Evolutionary conservation across 2,888 invertebrate genomes (phyloP).

Genomic region (Nycteola revayana): DNA sequence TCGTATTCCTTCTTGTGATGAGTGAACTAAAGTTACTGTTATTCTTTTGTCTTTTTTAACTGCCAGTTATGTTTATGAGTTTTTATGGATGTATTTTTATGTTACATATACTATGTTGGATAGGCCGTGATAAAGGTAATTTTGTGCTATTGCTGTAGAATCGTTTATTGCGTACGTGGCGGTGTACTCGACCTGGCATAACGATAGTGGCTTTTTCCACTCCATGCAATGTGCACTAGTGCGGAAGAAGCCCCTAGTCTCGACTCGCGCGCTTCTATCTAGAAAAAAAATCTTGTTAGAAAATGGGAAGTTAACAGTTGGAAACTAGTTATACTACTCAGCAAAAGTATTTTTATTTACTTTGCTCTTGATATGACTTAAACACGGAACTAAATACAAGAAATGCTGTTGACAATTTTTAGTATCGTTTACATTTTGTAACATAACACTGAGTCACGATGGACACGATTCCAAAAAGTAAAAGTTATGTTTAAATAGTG

Average conservation of each 20-base stretch:
- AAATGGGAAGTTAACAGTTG: constrained; percentile 72
- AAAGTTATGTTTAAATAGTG: constrained; percentile 53
- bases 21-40: no score
- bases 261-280: constrained; percentile 37
- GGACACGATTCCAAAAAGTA: constrained; percentile 55
- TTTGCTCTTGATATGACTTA: constrained; percentile 24
- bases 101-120: no score
- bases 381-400: constrained; percentile 22
- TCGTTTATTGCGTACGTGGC: no score
- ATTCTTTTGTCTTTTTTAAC: no score
- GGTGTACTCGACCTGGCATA: no score
- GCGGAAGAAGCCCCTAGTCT: constrained; percentile 53
- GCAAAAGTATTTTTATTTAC: constrained; percentile 54
- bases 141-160: no score
- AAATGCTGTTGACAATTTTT: constrained; percentile 7
- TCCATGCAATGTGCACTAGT: constrained; percentile 36
- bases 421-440: constrained; percentile 29
- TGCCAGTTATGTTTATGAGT: neutral
- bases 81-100: no score
- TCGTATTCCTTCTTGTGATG: constrained; percentile 34
- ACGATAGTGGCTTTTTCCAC: constrained; percentile 54
- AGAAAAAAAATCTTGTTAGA: constrained; percentile 75
- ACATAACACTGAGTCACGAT: constrained; percentile 40
- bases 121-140: no score
- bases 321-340: constrained; percentile 58